A percentile compares a stretch with the other conserved stretches of the same genome.
Conservation (phyloP, 1,140 invertebrate genomes). For the Papilio machaon region DNA sequence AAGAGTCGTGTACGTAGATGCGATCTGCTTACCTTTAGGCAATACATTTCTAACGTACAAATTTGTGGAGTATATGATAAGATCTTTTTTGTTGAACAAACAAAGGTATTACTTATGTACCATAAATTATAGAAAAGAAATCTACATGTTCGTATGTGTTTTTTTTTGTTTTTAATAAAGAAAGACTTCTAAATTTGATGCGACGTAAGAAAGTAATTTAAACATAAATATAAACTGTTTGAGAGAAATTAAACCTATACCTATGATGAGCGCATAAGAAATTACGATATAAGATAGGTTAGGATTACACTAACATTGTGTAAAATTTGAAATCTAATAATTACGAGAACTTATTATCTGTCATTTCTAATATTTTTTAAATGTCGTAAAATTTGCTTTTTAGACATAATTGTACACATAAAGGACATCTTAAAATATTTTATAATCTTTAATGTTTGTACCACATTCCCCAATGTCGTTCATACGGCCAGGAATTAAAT, state of each 20-base stretch:
- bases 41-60: slow-evolving; percentile 28
- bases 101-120: slow-evolving; percentile 10
- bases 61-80: slow-evolving; percentile 16
- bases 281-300: too few species aligned
- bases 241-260: too few species aligned
- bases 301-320: too few species aligned
- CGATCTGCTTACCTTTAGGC: slow-evolving; percentile 31
- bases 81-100: slow-evolving; percentile 20
- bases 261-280: too few species aligned
- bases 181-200: neutral
- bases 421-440: slow-evolving; percentile 18
- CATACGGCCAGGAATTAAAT: slow-evolving; percentile 59
- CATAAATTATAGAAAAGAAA: slow-evolving; percentile 11
- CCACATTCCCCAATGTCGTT: slow-evolving; percentile 37
- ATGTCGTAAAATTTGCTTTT: neutral
- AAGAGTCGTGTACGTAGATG: slow-evolving; percentile 10
- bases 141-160: neutral
- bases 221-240: too few species aligned
- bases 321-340: too few species aligned
- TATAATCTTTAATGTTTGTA: slow-evolving; percentile 40
- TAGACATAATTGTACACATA: neutral
- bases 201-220: too few species aligned
- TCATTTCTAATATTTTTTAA: too few species aligned
- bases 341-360: too few species aligned
- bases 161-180: neutral